A percentile compares a stretch with the other conserved stretches of the same genome.
Conservation (phyloP, 2,797 vertebrate species). For the Numenius phaeopus region DNA sequence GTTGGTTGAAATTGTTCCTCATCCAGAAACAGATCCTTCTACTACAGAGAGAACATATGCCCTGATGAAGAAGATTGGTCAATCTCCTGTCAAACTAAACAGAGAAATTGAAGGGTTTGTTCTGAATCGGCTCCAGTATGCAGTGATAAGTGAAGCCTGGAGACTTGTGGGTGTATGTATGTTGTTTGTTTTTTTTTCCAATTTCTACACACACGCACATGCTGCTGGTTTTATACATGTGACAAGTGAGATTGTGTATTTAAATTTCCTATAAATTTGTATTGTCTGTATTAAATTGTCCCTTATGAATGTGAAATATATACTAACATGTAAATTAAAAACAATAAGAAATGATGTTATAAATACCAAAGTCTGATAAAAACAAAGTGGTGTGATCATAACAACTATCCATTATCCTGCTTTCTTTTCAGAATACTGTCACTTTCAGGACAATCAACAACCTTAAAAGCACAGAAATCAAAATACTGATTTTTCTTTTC, state of each 20-base stretch:
- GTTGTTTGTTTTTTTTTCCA: background rate
- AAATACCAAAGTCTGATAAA: background rate
- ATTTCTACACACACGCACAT: background rate
- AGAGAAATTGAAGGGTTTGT: constrained; percentile 93
- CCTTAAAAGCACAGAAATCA: background rate
- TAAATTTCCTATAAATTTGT: background rate
- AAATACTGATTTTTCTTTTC: background rate
- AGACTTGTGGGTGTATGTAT: constrained; percentile 90
- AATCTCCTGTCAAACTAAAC: constrained; percentile 88
- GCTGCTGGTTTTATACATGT: background rate
- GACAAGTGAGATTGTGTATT: background rate
- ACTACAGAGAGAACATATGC: constrained; percentile 85
- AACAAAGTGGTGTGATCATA: background rate
- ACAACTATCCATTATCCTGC: background rate
- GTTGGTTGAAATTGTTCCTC: constrained; percentile 95
- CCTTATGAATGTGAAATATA: background rate
- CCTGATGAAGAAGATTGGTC: constrained; percentile 92
- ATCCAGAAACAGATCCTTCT: constrained; percentile 86
- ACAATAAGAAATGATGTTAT: background rate
- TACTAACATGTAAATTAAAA: background rate
- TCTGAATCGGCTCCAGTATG: constrained; percentile 94
- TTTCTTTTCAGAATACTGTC: background rate
- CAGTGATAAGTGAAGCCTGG: constrained; percentile 95
- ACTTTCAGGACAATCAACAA: background rate
- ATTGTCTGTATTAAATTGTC: background rate